Evolutionary conservation across 2,888 invertebrate genomes (phyloP).

Genomic region (Pinctada fucata): DNA sequence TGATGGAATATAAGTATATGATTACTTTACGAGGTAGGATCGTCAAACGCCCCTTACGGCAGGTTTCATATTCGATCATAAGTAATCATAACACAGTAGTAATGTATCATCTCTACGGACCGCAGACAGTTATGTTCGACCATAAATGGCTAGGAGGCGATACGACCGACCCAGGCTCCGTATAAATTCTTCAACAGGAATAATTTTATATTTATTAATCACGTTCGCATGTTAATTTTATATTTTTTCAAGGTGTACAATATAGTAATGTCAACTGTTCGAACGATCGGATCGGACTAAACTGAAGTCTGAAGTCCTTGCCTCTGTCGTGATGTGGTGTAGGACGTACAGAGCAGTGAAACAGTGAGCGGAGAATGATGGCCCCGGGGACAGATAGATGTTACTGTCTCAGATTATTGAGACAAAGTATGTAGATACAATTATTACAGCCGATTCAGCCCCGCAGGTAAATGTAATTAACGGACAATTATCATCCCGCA

Average conservation of each 20-base stretch:
- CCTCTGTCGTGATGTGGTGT: background rate
- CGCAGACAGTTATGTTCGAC: background rate
- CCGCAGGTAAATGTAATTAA: slow-evolving; percentile 28
- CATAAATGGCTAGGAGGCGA: background rate
- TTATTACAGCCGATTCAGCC: slow-evolving; percentile 26
- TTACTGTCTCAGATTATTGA: slow-evolving; percentile 31
- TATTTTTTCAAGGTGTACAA: no score
- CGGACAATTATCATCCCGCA: slow-evolving; percentile 23
- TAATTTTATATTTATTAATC: no score
- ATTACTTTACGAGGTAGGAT: slow-evolving; percentile 34
- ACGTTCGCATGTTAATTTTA: no score
- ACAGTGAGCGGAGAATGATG: background rate
- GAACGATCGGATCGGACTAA: no score
- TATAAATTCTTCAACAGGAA: no score
- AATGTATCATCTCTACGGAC: slow-evolving; percentile 3
- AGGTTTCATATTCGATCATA: slow-evolving; percentile 18
- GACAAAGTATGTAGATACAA: slow-evolving; percentile 33
- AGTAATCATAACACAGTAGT: slow-evolving; percentile 8
- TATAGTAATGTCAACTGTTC: no score
- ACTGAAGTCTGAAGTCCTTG: background rate
- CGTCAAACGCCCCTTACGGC: slow-evolving; percentile 5
- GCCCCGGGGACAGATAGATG: slow-evolving; percentile 22
- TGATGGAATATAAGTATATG: slow-evolving; percentile 9
- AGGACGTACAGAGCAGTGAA: background rate
- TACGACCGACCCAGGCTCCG: no score